phyloP scores from a whole-genome alignment of 2,797 vertebrate species.

The Rachycentron canadum region DNA sequence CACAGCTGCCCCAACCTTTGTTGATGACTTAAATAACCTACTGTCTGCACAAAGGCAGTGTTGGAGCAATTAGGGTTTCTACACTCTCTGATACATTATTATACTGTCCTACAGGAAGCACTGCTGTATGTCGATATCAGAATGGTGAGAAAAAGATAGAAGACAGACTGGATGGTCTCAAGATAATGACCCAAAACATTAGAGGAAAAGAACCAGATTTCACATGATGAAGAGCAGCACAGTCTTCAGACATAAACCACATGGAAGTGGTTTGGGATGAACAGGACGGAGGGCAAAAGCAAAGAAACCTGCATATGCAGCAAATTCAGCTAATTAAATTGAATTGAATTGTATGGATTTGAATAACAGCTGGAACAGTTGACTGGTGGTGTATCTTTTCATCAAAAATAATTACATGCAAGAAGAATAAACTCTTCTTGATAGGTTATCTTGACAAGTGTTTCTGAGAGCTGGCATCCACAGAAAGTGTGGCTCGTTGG shows the following conservation, averaged over 20 bases:
- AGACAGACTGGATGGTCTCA: too few species aligned
- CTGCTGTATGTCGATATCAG: too few species aligned
- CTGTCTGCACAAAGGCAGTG: too few species aligned
- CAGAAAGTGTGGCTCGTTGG: constrained; percentile 60
- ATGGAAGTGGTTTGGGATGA: not conserved
- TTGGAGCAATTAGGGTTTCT: too few species aligned
- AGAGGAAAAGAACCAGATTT: not conserved
- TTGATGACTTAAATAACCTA: too few species aligned
- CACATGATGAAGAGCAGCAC: not conserved
- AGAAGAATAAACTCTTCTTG: constrained; percentile 36
- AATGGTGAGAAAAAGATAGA: too few species aligned
- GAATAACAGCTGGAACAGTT: not conserved
- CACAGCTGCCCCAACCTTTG: too few species aligned
- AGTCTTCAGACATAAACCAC: not conserved
- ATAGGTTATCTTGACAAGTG: constrained; percentile 54
- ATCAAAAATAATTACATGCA: constrained; percentile 31
- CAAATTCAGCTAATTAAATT: too few species aligned
- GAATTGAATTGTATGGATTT: not conserved
- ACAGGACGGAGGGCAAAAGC: not conserved
- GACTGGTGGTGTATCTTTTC: constrained; percentile 11
- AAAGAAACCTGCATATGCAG: too few species aligned
- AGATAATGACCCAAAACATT: too few species aligned
- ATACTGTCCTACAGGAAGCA: too few species aligned
- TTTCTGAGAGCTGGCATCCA: constrained; percentile 59
- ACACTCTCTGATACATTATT: too few species aligned